A percentile compares a stretch with the other conserved stretches of the same genome.
These are phyloP conservation scores for Callipepla squamata DNA, from an alignment of 2,113 vertebrate species.

Conservation along the genomic window DNA sequence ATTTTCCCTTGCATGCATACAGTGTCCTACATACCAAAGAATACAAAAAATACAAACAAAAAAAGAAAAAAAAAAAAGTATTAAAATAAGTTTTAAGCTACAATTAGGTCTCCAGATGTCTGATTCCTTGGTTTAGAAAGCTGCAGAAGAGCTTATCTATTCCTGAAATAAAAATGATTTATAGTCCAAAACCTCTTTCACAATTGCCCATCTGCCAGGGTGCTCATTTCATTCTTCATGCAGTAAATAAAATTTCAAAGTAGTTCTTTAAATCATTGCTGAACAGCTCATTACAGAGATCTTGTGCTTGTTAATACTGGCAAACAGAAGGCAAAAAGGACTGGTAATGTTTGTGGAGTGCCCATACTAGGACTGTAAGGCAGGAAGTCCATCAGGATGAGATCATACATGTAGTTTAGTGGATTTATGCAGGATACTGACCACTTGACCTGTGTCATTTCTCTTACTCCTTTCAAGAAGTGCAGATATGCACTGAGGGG, in stretches of 20 bases:
- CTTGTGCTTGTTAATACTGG: background rate
- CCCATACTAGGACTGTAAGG: background rate
- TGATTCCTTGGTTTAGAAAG: constrained; percentile 43
- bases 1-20: background rate
- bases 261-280: background rate
- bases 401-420: background rate
- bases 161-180: constrained; percentile 25
- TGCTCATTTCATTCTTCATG: constrained; percentile 20
- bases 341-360: background rate
- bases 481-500: background rate
- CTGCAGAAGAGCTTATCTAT: constrained; percentile 14
- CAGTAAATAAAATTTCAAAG: background rate
- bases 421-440: background rate
- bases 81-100: constrained; percentile 44
- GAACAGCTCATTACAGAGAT: background rate
- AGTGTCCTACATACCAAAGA: background rate
- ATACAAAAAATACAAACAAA: rapidly evolving
- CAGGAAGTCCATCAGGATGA: background rate
- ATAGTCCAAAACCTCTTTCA: background rate
- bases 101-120: constrained; percentile 49
- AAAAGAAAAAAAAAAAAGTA: background rate
- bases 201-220: background rate
- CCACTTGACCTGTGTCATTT: background rate
- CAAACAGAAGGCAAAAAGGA: background rate
- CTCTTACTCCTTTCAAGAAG: background rate